Percentiles rank a stretch among this genome's conserved stretches.
Evolutionary conservation across 1,140 invertebrate species (phyloP).

Genomic region (Himalopsyche phryganea): DNA sequence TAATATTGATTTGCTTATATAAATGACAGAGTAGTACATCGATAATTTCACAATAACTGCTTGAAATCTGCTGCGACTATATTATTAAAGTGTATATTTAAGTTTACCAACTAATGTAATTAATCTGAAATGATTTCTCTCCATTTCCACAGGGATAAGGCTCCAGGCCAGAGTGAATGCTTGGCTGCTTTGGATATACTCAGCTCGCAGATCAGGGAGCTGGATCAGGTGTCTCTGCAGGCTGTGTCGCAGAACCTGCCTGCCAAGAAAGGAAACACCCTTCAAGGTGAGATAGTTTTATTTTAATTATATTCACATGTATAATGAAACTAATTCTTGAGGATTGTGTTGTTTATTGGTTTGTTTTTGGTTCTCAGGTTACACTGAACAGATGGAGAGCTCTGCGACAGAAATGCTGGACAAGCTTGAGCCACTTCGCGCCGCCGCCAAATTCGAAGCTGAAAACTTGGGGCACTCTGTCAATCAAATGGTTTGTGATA

Average conservation of each 20-base stretch:
- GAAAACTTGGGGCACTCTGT: constrained; percentile 90
- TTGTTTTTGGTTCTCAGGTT: constrained; percentile 45
- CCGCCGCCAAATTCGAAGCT: constrained; percentile 84
- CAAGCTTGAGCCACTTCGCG: constrained; percentile 75
- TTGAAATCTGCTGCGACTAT: no score
- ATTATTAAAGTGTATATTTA: no score
- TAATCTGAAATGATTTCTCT: no score
- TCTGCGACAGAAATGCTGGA: constrained; percentile 74
- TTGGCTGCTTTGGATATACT: constrained; percentile 79
- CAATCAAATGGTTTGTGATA: constrained; percentile 68
- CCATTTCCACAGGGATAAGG: constrained; percentile 77
- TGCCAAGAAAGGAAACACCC: constrained; percentile 69
- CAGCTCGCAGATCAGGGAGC: constrained; percentile 68
- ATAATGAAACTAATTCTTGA: no score
- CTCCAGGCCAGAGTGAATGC: constrained; percentile 93
- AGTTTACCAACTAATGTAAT: no score
- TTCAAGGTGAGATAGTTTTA: constrained; percentile 56
- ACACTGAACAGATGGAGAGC: constrained; percentile 73
- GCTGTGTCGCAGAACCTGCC: constrained; percentile 80
- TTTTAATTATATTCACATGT: neutral
- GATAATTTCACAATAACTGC: no score
- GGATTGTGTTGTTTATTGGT: no score
- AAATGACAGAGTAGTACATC: no score
- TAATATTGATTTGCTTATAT: no score
- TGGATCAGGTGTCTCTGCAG: constrained; percentile 84